Evolutionary conservation across 2,797 vertebrate species (phyloP).

Genomic region (Pangasius macronema): DNA sequence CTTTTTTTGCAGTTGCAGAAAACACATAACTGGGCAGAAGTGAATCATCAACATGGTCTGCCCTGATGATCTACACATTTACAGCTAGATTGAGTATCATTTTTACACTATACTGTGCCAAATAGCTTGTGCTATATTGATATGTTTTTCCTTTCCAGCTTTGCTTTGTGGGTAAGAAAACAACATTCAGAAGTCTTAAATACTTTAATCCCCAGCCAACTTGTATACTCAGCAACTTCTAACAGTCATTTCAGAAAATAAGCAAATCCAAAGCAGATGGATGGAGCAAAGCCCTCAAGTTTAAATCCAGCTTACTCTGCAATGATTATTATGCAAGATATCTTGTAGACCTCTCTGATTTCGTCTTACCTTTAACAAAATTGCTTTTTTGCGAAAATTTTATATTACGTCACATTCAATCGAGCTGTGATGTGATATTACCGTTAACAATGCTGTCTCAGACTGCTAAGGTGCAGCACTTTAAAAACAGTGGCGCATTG

Average conservation of each 20-base stretch:
- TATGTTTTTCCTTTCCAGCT: slow-evolving; percentile 30
- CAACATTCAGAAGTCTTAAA: slow-evolving; percentile 24
- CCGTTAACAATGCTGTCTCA: slow-evolving; percentile 15
- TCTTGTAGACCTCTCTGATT: not conserved
- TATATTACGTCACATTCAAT: slow-evolving; percentile 21
- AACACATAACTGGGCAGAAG: not conserved
- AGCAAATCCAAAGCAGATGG: slow-evolving; percentile 29
- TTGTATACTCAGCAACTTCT: slow-evolving; percentile 6
- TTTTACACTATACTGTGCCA: slow-evolving; percentile 8
- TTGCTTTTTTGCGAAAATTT: not conserved
- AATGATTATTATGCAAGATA: not conserved
- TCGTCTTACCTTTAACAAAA: not conserved
- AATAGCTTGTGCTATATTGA: slow-evolving; percentile 24
- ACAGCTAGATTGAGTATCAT: not conserved
- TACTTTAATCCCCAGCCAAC: slow-evolving; percentile 20
- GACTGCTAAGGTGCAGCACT: not conserved
- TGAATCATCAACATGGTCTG: not conserved
- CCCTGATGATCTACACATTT: not conserved
- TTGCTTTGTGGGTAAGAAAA: slow-evolving; percentile 26
- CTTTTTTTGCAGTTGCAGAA: not conserved
- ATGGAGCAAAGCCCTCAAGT: slow-evolving; percentile 6
- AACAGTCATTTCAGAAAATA: slow-evolving; percentile 27
- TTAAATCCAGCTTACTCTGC: slow-evolving; percentile 12
- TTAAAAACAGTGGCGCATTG: not conserved
- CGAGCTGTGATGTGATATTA: slow-evolving; percentile 26